Base-by-base conservation (phyloP, 2,113 vertebrate genomes). In the Pteropus alecto region DNA sequence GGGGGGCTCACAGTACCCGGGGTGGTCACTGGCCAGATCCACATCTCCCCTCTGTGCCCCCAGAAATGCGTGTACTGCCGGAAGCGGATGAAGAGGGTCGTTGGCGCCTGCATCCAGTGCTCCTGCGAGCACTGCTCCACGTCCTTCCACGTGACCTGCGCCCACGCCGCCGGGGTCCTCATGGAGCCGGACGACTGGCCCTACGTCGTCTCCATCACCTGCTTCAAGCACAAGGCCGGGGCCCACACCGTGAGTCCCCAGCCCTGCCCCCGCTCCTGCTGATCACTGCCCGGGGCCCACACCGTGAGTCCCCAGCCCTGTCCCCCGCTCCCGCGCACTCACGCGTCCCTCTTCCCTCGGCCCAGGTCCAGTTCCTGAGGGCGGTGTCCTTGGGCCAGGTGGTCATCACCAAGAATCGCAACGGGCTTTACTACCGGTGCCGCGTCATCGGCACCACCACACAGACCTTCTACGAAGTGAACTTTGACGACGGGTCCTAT, bases 111-210 rank as follows among this genome's bases (percentile, higher is more conserved):
- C 95, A 99, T 99, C 97, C 99, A 99, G 97, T 99, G 99, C 95
- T 99, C 99, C 0, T 98, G 98, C 0, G 99, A 99, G 95, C 99
- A 99, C 97, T 99, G 99, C 87, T 99, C 99, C 98, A 99, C 99
- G 0, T 99, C 99, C 68, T 99, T 99, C 98, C 99, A 99, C 0
- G 99, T 99, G 84, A 99, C 99, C 91, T 99, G 99, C 0, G 99
- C 99, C 0, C 99, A 99, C 21, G 99, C 99, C 0, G 99, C 99
- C 0, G 99, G 99, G 0, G 99, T 99, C 7, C 98, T 99, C 96
- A 99, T 99, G 99, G 99, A 98, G 87, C 99, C 99, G 0, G 99
- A 99, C 0, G 99, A 99, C 97, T 99, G 99, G 99, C 99, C 99
- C 35, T 99, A 99, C 0, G 99, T 99, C 0, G 99, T 99, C 84